Evolutionary conservation across 2,113 vertebrate species (phyloP).

Genomic region (Phocoena sinus): DNA sequence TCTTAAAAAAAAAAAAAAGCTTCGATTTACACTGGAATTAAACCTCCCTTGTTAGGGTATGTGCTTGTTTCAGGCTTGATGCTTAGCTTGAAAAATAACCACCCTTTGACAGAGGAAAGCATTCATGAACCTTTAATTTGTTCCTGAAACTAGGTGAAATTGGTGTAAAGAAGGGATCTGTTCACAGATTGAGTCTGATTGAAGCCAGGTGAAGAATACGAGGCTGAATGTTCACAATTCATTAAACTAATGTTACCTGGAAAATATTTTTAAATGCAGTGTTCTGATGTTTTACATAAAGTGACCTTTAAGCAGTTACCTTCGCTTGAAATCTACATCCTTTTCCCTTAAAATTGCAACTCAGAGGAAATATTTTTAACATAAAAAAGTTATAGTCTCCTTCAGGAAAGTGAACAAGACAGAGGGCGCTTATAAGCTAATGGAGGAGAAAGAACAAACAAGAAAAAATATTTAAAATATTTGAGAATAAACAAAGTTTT

Average conservation of each 20-base stretch:
- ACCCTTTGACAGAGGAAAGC: neutral
- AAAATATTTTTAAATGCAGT: neutral
- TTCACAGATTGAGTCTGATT: neutral
- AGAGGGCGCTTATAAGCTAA: neutral
- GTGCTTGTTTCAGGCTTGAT: neutral
- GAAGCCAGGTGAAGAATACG: neutral
- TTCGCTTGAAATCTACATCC: neutral
- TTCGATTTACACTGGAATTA: neutral
- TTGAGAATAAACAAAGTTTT: neutral
- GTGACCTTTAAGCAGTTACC: neutral
- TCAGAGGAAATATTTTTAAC: neutral
- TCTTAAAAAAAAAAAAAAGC: neutral
- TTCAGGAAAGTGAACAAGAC: neutral
- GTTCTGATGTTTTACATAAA: neutral
- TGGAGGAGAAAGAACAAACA: neutral
- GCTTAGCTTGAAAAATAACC: constrained; percentile 14
- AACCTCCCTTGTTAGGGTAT: neutral
- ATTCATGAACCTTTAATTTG: neutral
- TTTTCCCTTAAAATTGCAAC: constrained; percentile 13
- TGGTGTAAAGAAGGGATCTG: neutral
- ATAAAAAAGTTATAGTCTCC: neutral
- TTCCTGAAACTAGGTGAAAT: neutral
- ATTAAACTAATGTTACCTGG: neutral
- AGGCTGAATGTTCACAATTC: neutral
- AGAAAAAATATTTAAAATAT: neutral